Percentiles rank a stretch among this genome's conserved stretches.
Evolutionary conservation across 2,797 vertebrate species (phyloP).

Genomic region (Sebastes reedi): DNA sequence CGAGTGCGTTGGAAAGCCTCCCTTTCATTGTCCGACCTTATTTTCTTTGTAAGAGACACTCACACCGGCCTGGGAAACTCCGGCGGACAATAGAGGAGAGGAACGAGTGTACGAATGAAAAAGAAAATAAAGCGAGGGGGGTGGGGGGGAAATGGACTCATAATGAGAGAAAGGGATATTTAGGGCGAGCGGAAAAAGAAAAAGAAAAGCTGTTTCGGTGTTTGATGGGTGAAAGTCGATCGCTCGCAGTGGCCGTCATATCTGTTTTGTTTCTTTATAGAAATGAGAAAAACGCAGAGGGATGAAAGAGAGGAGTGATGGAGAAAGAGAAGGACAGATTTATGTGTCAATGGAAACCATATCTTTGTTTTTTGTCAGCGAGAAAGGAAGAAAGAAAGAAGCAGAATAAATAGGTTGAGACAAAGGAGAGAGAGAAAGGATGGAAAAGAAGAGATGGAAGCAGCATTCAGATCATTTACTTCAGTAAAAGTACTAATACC

Average conservation of each 20-base stretch:
- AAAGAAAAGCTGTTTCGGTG: constrained; percentile 22
- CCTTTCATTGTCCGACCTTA: constrained; percentile 65
- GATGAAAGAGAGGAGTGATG: constrained; percentile 3
- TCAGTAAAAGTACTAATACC: neutral
- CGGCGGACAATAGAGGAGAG: constrained; percentile 55
- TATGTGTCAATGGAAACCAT: constrained; percentile 12
- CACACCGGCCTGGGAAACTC: constrained; percentile 70
- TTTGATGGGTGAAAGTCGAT: constrained; percentile 57
- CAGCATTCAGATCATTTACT: neutral
- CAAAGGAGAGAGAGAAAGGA: neutral
- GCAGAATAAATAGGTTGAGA: neutral
- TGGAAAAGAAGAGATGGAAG: neutral
- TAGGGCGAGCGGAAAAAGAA: constrained; percentile 29
- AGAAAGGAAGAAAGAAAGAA: neutral
- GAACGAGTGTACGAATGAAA: constrained; percentile 40
- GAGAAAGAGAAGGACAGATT: constrained; percentile 3
- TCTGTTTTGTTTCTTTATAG: neutral
- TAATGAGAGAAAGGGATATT: constrained; percentile 47
- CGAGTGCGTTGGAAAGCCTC: constrained; percentile 8
- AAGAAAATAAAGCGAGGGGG: constrained; percentile 36
- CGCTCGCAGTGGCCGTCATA: neutral
- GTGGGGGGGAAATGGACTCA: neutral
- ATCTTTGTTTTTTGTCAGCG: neutral
- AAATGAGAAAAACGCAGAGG: constrained; percentile 14
- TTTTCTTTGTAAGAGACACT: constrained; percentile 73